Conservation (phyloP, 1,140 invertebrate genomes). For the Aphidius gifuensis region DNA sequence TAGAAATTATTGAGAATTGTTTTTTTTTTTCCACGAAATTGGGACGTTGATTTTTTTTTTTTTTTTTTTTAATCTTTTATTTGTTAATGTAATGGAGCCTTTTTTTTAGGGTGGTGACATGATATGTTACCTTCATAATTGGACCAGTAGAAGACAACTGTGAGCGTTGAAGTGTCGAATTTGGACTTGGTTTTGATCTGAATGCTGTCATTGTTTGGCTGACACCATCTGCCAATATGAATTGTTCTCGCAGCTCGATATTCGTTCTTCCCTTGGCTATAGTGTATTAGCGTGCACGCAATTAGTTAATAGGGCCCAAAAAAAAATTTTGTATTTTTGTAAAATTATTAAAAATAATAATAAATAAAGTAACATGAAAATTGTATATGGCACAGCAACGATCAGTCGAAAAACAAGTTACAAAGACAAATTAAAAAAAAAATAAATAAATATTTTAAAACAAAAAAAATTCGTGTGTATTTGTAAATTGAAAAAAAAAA, state of each 20-base stretch:
- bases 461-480: no score
- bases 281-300: slow-evolving; percentile 64
- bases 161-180: slow-evolving; percentile 65
- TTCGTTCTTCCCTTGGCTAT: slow-evolving; percentile 97
- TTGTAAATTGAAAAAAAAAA: no score
- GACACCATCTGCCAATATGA: slow-evolving; percentile 95
- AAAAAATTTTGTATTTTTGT: slow-evolving; percentile 27
- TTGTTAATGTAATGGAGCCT: not conserved
- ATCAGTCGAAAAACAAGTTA: not conserved
- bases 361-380: not conserved
- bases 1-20: no score
- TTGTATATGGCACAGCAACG: not conserved
- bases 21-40: no score
- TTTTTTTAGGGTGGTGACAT: not conserved
- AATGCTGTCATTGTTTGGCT: slow-evolving; percentile 97
- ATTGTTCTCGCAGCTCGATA: slow-evolving; percentile 97
- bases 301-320: slow-evolving; percentile 45
- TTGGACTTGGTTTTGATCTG: slow-evolving; percentile 80
- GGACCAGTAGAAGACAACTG: slow-evolving; percentile 73
- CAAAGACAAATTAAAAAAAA: not conserved
- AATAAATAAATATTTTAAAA: not conserved
- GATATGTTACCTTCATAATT: slow-evolving; percentile 82
- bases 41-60: no score
- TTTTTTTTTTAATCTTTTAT: no score
- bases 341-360: slow-evolving; percentile 2